These are phyloP conservation scores for Bagarius yarrelli DNA, from an alignment of 2,113 vertebrate species.

Conservation along the genomic window DNA sequence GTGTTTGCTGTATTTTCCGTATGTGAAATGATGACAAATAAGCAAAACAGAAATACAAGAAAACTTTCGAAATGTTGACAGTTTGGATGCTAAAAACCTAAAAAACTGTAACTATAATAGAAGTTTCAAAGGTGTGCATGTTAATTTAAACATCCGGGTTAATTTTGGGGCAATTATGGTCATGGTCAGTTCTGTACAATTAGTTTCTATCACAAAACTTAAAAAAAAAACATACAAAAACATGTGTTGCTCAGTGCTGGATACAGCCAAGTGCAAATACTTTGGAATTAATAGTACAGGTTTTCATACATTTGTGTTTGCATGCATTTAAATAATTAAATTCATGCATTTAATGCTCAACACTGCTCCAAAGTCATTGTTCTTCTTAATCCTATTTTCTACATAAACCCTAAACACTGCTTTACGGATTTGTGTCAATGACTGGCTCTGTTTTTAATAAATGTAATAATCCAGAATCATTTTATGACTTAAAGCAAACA, in stretches of 20 bases:
- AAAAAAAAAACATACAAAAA: not conserved
- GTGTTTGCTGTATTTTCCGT: too few species aligned
- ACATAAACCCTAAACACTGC: not conserved
- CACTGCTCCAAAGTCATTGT: not conserved
- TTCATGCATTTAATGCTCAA: not conserved
- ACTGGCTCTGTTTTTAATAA: not conserved
- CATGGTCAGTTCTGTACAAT: not conserved
- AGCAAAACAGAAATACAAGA: not conserved
- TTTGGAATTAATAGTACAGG: not conserved
- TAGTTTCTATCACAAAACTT: not conserved
- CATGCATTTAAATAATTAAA: not conserved
- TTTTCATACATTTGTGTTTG: not conserved
- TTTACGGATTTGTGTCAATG: not conserved
- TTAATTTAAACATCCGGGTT: not conserved
- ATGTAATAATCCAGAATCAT: not conserved
- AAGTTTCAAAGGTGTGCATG: too few species aligned
- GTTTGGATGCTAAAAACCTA: not conserved
- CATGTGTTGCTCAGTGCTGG: not conserved
- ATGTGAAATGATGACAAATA: not conserved
- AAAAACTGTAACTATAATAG: not conserved
- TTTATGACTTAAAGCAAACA: not conserved
- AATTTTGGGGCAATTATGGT: not conserved
- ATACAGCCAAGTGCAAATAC: not conserved
- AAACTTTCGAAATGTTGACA: not conserved
- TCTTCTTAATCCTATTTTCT: not conserved